Evolutionary conservation across 2,888 invertebrate species (phyloP).

Genomic region (Penaeus monodon): DNA sequence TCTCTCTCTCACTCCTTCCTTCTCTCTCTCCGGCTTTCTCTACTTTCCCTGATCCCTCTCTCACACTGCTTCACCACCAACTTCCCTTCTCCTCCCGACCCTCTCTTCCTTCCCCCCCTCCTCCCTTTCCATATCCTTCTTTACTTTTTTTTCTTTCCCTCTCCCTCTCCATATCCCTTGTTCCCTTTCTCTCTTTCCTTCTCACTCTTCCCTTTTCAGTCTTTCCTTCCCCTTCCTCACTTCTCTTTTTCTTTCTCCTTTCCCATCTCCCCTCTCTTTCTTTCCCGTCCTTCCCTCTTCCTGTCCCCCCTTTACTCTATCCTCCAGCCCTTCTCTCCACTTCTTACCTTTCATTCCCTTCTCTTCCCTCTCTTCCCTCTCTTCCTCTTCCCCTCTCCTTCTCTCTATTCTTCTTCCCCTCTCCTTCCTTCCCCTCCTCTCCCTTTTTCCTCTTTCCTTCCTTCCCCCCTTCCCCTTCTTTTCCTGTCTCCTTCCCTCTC

Average conservation of each 20-base stretch:
- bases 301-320: background rate
- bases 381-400: no score
- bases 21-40: no score
- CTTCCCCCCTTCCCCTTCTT: background rate
- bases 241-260: background rate
- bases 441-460: background rate
- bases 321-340: no score
- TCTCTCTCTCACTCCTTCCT: no score
- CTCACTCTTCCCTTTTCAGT: background rate
- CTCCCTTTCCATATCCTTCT: no score
- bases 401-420: background rate
- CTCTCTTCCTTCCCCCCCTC: no score
- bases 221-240: background rate
- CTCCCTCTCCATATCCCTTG: no score
- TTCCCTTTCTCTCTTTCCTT: background rate
- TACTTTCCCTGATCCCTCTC: no score
- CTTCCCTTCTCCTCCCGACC: no score
- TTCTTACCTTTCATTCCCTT: background rate
- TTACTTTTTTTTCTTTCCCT: no score
- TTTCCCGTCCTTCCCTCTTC: background rate
- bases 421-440: no score
- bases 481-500: background rate
- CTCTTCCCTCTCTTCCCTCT: background rate
- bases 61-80: no score
- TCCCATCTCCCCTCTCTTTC: background rate